A percentile compares a stretch with the other conserved stretches of the same genome.
These are phyloP conservation scores for Cisticola juncidis DNA, from an alignment of 2,113 vertebrate species.

Conservation along the genomic window DNA sequence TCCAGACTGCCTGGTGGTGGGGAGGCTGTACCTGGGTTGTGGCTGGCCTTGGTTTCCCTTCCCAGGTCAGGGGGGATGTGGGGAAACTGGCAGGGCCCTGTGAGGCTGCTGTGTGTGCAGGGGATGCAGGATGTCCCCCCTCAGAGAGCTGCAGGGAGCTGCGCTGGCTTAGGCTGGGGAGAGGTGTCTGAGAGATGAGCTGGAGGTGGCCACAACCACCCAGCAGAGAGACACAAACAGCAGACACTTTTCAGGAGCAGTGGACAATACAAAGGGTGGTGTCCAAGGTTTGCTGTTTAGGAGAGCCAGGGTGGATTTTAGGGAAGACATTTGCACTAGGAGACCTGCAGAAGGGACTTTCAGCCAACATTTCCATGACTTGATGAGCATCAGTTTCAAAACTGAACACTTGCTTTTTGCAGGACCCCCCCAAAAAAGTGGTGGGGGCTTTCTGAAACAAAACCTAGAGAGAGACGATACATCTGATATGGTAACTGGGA, in stretches of 20 bases:
- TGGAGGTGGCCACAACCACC: neutral
- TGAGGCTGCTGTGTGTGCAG: neutral
- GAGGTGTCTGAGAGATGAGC: neutral
- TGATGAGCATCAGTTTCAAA: neutral
- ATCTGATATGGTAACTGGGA: neutral
- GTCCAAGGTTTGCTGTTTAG: neutral
- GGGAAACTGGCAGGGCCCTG: neutral
- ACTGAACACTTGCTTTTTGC: neutral
- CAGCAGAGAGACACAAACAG: neutral
- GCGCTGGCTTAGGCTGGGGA: neutral
- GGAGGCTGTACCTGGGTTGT: neutral
- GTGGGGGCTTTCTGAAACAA: neutral
- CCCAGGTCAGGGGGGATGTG: neutral
- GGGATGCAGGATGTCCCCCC: neutral
- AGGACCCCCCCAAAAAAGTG: neutral
- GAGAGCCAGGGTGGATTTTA: neutral
- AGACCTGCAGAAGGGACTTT: neutral
- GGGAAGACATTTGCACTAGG: neutral
- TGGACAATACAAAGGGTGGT: neutral
- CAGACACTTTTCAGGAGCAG: neutral
- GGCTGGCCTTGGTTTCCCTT: rapidly evolving
- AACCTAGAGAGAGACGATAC: neutral
- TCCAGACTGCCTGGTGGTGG: neutral
- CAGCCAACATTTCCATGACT: neutral
- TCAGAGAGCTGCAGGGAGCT: neutral